phyloP scores from a whole-genome alignment of 2,888 invertebrate species.

The Melinaea marsaeus region DNA sequence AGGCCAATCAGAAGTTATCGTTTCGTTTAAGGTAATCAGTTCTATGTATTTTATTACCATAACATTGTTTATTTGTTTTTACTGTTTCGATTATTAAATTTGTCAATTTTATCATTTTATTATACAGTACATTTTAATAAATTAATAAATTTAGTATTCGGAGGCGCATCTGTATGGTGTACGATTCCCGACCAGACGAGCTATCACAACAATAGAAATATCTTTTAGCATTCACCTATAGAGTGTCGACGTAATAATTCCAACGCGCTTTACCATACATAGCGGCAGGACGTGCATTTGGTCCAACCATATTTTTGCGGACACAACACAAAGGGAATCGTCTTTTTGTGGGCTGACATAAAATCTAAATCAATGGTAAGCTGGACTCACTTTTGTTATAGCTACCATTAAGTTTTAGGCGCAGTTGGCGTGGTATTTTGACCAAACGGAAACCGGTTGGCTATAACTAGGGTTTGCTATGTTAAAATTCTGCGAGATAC shows the following conservation, averaged over 20 bases:
- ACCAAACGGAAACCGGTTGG: slow-evolving; percentile 39
- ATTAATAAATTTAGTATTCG: too few relatives aligned
- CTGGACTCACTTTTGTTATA: slow-evolving; percentile 72
- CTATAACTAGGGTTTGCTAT: slow-evolving; percentile 46
- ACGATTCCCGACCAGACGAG: slow-evolving; percentile 40
- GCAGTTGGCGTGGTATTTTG: slow-evolving; percentile 50
- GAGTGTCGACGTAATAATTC: slow-evolving; percentile 57
- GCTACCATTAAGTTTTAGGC: slow-evolving; percentile 63
- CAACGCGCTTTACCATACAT: slow-evolving; percentile 44
- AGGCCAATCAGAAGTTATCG: slow-evolving; percentile 7
- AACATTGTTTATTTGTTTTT: too few relatives aligned
- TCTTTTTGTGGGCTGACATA: slow-evolving; percentile 63
- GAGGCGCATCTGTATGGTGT: neutral
- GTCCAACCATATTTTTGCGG: slow-evolving; percentile 61
- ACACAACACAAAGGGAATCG: slow-evolving; percentile 63
- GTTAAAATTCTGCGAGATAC: slow-evolving; percentile 52
- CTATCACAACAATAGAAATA: slow-evolving; percentile 49
- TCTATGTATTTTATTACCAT: too few relatives aligned
- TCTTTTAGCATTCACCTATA: slow-evolving; percentile 64
- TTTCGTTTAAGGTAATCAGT: too few relatives aligned
- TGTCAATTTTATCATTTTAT: too few relatives aligned
- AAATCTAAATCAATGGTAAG: slow-evolving; percentile 76
- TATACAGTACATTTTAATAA: too few relatives aligned
- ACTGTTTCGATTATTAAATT: too few relatives aligned
- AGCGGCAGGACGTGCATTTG: slow-evolving; percentile 47